Base-by-base conservation (phyloP, 2,797 vertebrate genomes). In the Chelmon rostratus region DNA sequence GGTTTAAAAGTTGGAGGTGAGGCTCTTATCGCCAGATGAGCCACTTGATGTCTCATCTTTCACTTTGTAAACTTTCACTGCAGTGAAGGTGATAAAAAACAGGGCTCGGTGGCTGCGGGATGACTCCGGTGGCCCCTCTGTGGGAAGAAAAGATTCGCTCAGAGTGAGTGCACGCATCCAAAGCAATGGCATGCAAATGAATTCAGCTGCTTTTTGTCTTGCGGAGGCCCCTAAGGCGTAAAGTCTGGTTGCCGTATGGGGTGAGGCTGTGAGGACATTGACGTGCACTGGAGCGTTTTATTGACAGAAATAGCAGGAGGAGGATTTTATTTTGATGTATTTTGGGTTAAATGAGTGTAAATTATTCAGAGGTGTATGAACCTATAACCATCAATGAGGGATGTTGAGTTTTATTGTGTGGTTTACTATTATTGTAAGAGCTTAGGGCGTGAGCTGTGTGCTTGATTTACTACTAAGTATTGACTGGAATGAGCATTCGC, bases 311-410 rank as follows among this genome's bases (percentile, higher is more conserved):
- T 76, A 82, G 81, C 67, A 85, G 83, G 84, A 81, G 90, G 89
- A 85, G 85, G 91, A 72, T 85, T 91, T 91, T 74, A 89, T 91
- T 92, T 91, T 93, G 91, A 94, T 91, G 79, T 84, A 93, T 93
- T 93, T 87, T 31, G 84, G 83, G 83, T 91, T 91, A 89, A 93
- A 93, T 89, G 86, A 94, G 89, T 89, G 81, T 35, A 85, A 69
- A 92, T 92, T 90, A 94, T 95, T 90, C 90, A 91, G 87, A 90
- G 86, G 89, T 91, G 89, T 91, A 93, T 93, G 90, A 91, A 91
- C 80, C 85, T 75, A 76, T 66, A 77, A 66, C 54, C 69, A 54
- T 87, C 84, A 92, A 84, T 90, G 52, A 78, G 59, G 73, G 77
- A 62, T 58, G 76, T 88, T 73, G 81, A 79, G 82, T 86, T 91